phyloP scores from a whole-genome alignment of 92 coral and sea anemone genomes.

The Phenganax stokvisi region DNA sequence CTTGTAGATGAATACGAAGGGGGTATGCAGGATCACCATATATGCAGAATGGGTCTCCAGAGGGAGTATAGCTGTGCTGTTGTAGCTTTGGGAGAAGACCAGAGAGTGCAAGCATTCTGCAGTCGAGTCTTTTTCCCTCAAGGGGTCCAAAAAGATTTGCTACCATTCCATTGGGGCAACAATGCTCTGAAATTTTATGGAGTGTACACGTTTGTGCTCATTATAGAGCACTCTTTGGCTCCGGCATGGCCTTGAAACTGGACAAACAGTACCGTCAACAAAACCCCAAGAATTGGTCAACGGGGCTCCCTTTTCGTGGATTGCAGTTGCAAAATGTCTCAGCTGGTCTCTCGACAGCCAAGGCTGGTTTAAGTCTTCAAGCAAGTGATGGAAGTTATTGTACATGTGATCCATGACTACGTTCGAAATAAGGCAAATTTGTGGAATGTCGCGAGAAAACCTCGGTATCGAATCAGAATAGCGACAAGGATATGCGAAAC shows the following conservation, averaged over 20 bases:
- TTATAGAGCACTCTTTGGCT: neutral
- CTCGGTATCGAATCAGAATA: slow-evolving; percentile 9
- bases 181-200: neutral
- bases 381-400: slow-evolving; percentile 1
- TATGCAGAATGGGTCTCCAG: neutral
- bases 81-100: neutral
- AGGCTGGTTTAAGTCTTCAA: slow-evolving; percentile 17
- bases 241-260: neutral
- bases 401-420: slow-evolving; percentile 5
- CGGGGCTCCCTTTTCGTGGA: neutral
- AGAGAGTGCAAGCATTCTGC: neutral
- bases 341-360: slow-evolving; percentile 13
- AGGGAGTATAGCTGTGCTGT: neutral
- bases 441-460: slow-evolving; percentile 12
- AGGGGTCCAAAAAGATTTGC: neutral
- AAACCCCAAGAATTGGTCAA: neutral
- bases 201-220: neutral
- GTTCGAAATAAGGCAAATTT: slow-evolving; percentile 18
- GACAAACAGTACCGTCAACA: neutral
- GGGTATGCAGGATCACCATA: no score
- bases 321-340: neutral
- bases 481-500: slow-evolving; percentile 19
- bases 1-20: no score
- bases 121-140: neutral
- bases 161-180: neutral